Conservation (phyloP, 2,797 vertebrate genomes). For the Amblyraja radiata region DNA sequence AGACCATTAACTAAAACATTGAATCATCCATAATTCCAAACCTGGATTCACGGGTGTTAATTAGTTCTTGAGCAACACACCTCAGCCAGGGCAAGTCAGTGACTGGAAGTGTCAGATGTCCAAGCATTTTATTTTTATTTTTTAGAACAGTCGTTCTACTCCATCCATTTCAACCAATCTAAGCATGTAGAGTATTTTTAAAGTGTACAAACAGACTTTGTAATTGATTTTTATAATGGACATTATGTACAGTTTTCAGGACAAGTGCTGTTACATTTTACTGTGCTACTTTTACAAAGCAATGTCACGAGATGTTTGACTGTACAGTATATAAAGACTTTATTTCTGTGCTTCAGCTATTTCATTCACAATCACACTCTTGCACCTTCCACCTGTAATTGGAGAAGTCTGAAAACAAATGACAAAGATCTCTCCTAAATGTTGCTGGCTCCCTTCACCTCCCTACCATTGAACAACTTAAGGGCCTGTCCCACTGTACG, state of each 20-base stretch:
- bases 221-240: slow-evolving; percentile 17
- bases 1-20: too few species aligned
- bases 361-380: background rate
- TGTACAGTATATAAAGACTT: slow-evolving; percentile 32
- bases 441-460: background rate
- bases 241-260: slow-evolving; percentile 13
- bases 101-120: too few species aligned
- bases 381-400: background rate
- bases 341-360: slow-evolving; percentile 22
- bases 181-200: slow-evolving; percentile 20
- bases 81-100: background rate
- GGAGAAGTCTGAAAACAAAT: too few species aligned
- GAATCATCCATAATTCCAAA: background rate
- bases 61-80: background rate
- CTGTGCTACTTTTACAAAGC: slow-evolving; percentile 27
- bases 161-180: background rate
- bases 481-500: too few species aligned
- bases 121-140: background rate
- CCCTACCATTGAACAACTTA: background rate
- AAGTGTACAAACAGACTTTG: slow-evolving; percentile 9
- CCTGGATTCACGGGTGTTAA: too few species aligned
- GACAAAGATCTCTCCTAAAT: too few species aligned
- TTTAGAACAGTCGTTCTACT: background rate
- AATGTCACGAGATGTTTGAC: slow-evolving; percentile 1
- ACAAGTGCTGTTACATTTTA: slow-evolving; percentile 24